These are phyloP conservation scores for Belonocnema kinseyi DNA, from an alignment of 1,140 invertebrate species.

Conservation along the genomic window DNA sequence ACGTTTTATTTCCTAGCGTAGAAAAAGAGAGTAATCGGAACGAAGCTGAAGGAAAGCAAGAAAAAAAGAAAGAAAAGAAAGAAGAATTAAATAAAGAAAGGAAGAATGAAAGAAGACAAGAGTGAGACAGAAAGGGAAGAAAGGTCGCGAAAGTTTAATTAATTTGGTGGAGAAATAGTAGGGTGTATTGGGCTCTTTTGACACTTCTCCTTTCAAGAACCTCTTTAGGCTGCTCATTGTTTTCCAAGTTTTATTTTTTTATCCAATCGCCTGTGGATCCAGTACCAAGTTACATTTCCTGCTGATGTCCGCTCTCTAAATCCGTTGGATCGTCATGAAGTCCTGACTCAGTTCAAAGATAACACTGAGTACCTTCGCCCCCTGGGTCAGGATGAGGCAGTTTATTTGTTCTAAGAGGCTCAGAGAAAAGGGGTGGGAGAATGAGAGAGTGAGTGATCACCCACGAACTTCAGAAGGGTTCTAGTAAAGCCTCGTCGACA, in stretches of 20 bases:
- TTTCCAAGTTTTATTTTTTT: neutral
- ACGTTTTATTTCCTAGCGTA: constrained; percentile 60
- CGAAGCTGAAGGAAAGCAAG: neutral
- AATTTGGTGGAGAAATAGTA: constrained; percentile 49
- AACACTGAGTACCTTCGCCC: no score
- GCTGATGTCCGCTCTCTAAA: neutral
- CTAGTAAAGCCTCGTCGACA: constrained; percentile 58
- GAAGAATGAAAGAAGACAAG: neutral
- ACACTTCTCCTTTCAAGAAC: neutral
- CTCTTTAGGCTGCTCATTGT: constrained; percentile 9
- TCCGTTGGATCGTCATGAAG: no score
- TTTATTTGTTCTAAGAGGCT: no score
- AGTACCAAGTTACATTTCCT: neutral
- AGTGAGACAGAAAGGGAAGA: constrained; percentile 3
- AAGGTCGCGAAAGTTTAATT: constrained; percentile 64
- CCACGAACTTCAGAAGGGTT: constrained; percentile 54
- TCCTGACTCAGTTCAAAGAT: no score
- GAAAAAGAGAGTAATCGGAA: constrained; percentile 35
- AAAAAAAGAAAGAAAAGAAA: neutral
- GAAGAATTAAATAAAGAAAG: constrained; percentile 25
- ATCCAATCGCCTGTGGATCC: neutral
- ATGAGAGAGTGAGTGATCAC: constrained; percentile 52
- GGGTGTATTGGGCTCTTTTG: neutral
- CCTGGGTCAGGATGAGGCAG: no score
- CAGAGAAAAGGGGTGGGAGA: neutral